Evolutionary conservation across 2,797 vertebrate species (phyloP).

Genomic region (Leptodactylus fallax): DNA sequence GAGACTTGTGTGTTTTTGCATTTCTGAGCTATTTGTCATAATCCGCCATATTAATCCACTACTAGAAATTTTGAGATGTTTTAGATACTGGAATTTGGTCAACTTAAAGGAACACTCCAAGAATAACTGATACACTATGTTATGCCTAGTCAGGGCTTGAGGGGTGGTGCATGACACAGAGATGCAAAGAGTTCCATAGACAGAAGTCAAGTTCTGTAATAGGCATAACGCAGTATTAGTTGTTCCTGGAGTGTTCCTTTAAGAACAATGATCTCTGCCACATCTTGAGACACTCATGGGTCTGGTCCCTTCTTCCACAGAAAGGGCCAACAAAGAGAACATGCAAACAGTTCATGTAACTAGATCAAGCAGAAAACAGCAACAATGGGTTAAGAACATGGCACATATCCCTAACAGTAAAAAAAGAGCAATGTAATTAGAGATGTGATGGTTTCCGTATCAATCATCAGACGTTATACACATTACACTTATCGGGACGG

Average conservation of each 20-base stretch:
- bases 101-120: not conserved
- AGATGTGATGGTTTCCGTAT: constrained; percentile 46
- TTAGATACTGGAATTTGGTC: not conserved
- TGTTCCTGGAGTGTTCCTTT: not conserved
- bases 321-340: not conserved
- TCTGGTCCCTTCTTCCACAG: not conserved
- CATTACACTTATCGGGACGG: constrained; percentile 60
- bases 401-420: not conserved
- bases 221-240: too few species aligned
- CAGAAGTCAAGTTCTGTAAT: too few species aligned
- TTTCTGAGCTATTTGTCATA: not conserved
- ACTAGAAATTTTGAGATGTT: not conserved
- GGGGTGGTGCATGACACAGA: not conserved
- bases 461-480: not conserved
- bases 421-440: constrained; percentile 5
- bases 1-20: not conserved
- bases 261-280: not conserved
- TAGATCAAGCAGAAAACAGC: not conserved
- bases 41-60: not conserved
- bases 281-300: not conserved
- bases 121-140: not conserved
- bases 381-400: not conserved
- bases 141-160: too few species aligned
- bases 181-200: too few species aligned
- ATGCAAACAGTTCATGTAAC: constrained; percentile 2